These are phyloP conservation scores for Meta bourneti DNA, from an alignment of 2,888 invertebrate species.

Conservation along the genomic window DNA sequence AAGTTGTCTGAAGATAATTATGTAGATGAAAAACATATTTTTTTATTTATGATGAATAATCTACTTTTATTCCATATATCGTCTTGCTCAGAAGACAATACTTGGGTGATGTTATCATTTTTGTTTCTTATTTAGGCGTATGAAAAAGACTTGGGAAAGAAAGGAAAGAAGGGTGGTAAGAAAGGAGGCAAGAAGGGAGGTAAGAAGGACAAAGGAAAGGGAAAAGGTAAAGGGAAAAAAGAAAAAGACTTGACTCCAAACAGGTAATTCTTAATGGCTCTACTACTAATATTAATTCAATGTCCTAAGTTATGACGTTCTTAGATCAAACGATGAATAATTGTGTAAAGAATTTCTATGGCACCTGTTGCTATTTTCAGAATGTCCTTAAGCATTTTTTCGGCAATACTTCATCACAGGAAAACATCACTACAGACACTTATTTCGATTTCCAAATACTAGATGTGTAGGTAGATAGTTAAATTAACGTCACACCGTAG, in stretches of 20 bases:
- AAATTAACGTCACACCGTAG: no score
- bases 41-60: neutral
- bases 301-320: neutral
- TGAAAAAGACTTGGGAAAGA: conserved; percentile 69
- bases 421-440: no score
- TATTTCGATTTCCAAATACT: no score
- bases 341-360: neutral
- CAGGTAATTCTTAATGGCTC: conserved; percentile 42
- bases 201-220: conserved; percentile 72
- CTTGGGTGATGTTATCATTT: neutral
- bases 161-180: conserved; percentile 74
- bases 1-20: no score
- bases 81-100: neutral
- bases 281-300: neutral
- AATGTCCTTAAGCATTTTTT: no score
- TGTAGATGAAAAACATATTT: neutral
- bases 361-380: no score
- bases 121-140: conserved; percentile 39
- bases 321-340: neutral
- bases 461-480: no score
- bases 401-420: no score
- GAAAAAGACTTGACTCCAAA: conserved; percentile 76
- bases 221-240: conserved; percentile 72
- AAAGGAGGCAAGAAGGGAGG: conserved; percentile 68
- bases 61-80: neutral